Conservation (phyloP, 2,797 vertebrate species). For the Pristis pectinata region DNA sequence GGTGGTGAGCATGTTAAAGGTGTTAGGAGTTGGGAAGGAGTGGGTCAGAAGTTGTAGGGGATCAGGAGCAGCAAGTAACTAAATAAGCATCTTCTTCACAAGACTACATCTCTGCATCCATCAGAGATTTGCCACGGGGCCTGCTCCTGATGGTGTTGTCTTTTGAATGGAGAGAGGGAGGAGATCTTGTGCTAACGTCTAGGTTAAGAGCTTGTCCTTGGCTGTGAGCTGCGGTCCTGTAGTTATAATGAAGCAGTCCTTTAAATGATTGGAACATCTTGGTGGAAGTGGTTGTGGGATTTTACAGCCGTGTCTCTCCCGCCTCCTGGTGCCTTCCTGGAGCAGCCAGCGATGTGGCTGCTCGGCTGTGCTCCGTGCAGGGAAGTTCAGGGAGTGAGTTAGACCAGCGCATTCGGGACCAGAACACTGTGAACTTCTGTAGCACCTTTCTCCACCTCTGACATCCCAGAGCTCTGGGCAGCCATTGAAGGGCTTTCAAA, state of each 20-base stretch:
- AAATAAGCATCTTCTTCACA: too few species aligned
- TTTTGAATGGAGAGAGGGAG: not conserved
- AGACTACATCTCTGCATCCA: not conserved
- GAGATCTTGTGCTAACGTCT: not conserved
- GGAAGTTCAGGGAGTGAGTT: not conserved
- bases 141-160: not conserved
- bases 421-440: not conserved
- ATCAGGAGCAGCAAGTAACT: too few species aligned
- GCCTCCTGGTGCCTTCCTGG: not conserved
- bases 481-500: too few species aligned
- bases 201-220: not conserved
- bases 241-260: not conserved
- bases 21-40: too few species aligned
- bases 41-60: too few species aligned
- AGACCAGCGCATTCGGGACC: not conserved
- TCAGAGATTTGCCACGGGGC: not conserved
- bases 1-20: too few species aligned
- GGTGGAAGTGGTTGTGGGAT: not conserved
- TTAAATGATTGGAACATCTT: not conserved
- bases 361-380: not conserved
- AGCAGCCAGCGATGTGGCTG: not conserved
- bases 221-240: not conserved
- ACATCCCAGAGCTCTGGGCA: too few species aligned
- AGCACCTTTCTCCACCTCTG: too few species aligned
- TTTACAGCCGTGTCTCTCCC: not conserved